Conservation (phyloP, 2,888 invertebrate species). For the Plebejus anna region DNA sequence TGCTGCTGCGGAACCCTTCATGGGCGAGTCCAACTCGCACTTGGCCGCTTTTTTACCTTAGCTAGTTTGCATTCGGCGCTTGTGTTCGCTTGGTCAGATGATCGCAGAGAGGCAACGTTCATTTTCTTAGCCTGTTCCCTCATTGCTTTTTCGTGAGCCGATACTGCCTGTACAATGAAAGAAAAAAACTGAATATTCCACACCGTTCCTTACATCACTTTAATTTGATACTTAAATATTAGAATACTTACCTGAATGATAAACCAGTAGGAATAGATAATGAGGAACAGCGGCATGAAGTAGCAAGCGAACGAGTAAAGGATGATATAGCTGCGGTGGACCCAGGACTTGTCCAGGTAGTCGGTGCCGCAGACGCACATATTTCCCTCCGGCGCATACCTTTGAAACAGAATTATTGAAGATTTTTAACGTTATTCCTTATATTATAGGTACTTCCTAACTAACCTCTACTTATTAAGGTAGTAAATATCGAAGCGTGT, state of each 20-base stretch:
- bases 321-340: constrained; percentile 89
- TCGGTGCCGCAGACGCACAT: constrained; percentile 96
- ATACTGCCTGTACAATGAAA: constrained; percentile 81
- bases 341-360: constrained; percentile 87
- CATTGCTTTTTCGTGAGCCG: constrained; percentile 92
- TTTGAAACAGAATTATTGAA: constrained; percentile 48
- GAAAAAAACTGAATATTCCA: not conserved
- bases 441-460: no score
- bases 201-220: not conserved
- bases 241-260: constrained; percentile 87
- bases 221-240: constrained; percentile 14
- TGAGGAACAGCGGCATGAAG: constrained; percentile 86
- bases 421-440: not conserved
- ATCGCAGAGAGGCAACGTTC: constrained; percentile 93
- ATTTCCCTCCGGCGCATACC: constrained; percentile 96
- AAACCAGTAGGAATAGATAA: constrained; percentile 93
- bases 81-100: constrained; percentile 86
- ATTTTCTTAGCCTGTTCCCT: constrained; percentile 95
- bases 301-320: constrained; percentile 89
- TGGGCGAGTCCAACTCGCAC: no score
- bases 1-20: no score
- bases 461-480: not conserved
- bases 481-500: not conserved
- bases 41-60: constrained; percentile 72
- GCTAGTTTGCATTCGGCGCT: constrained; percentile 93